A percentile compares a stretch with the other conserved stretches of the same genome.
phyloP scores from a whole-genome alignment of 2,797 vertebrate species.

The Pteronotus mesoamericanus region DNA sequence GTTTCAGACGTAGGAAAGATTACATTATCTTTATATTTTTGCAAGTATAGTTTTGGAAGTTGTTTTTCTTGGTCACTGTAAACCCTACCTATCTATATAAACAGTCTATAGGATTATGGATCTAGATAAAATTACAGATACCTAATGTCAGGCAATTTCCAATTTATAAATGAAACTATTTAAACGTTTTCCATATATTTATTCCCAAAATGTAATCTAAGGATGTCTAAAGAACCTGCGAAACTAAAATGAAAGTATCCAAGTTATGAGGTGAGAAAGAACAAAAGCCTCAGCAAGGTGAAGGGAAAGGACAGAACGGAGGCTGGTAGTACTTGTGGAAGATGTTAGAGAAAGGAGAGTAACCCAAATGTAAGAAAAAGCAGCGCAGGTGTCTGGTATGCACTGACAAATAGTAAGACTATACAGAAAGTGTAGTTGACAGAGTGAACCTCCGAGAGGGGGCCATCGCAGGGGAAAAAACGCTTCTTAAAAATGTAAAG shows the following conservation, averaged over 20 bases:
- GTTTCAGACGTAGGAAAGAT: constrained; percentile 2
- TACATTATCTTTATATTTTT: constrained; percentile 30
- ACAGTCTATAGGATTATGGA: neutral
- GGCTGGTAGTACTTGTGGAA: neutral
- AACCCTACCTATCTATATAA: neutral
- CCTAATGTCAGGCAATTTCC: neutral
- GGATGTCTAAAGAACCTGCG: neutral
- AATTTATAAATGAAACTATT: constrained; percentile 10
- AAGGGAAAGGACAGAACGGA: neutral
- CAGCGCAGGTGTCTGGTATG: neutral
- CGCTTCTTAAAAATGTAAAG: neutral
- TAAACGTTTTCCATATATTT: neutral
- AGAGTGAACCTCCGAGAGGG: neutral
- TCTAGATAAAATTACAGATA: neutral
- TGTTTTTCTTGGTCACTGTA: constrained; percentile 17
- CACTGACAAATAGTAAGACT: neutral
- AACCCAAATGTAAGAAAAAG: neutral
- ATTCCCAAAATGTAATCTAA: neutral
- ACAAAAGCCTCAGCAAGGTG: neutral
- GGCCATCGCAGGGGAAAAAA: neutral
- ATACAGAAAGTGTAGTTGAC: neutral
- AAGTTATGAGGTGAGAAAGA: neutral
- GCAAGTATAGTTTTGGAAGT: neutral
- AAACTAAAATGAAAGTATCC: neutral
- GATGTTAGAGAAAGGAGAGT: neutral